A percentile compares a stretch with the other conserved stretches of the same genome.
phyloP scores from a whole-genome alignment of 92 coral and sea anemone genomes.

The Chrysogorgia sp. region DNA sequence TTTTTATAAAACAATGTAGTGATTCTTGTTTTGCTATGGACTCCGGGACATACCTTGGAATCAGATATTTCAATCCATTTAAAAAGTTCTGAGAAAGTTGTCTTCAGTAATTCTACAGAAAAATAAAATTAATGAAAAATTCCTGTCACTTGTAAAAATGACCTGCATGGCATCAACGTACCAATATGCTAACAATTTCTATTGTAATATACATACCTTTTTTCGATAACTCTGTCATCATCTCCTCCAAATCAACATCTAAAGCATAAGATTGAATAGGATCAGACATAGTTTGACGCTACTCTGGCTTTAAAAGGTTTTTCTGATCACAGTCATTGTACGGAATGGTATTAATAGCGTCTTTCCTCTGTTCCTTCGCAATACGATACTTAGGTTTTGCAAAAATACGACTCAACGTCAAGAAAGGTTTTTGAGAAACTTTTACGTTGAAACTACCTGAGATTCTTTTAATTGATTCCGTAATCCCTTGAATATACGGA shows the following conservation, averaged over 20 bases:
- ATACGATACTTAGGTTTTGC: too few relatives aligned
- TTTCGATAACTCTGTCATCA: background rate
- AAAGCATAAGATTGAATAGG: background rate
- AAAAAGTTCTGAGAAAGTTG: constrained; percentile 71
- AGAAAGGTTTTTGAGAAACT: too few relatives aligned
- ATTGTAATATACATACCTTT: background rate
- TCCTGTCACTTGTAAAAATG: constrained; percentile 5
- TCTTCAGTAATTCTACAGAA: constrained; percentile 61
- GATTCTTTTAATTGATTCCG: too few relatives aligned
- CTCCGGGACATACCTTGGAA: constrained; percentile 65
- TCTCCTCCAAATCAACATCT: constrained; percentile 18
- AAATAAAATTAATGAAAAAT: background rate
- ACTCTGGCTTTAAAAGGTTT: too few relatives aligned
- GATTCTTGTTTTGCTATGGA: background rate
- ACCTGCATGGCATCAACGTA: too few relatives aligned
- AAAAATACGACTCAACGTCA: too few relatives aligned
- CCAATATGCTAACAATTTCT: background rate
- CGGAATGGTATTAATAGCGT: too few relatives aligned
- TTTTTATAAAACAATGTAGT: background rate
- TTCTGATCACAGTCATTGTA: too few relatives aligned
- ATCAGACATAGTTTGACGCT: too few relatives aligned
- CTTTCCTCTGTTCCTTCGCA: too few relatives aligned
- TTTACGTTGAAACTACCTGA: too few relatives aligned
- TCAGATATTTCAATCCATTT: constrained; percentile 89
- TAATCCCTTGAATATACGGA: too few relatives aligned